These are phyloP conservation scores for Melolontha melolontha DNA, from an alignment of 2,888 invertebrate genomes.

Conservation along the genomic window DNA sequence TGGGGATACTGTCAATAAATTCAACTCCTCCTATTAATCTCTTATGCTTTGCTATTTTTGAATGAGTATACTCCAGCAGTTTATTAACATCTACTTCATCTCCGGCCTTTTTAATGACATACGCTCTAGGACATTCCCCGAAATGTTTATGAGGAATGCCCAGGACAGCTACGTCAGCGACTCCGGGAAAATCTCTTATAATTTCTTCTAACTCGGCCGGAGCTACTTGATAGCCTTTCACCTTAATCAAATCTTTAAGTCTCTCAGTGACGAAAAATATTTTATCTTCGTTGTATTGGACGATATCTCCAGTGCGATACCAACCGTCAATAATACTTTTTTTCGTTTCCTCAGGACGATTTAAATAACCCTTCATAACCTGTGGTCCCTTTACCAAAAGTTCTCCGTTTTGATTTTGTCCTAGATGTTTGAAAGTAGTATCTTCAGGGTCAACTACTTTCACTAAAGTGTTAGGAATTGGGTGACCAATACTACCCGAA, in stretches of 20 bases:
- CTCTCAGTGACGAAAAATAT: constrained; percentile 79
- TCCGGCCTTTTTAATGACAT: constrained; percentile 69
- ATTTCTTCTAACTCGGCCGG: constrained; percentile 87
- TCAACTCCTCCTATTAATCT: constrained; percentile 74
- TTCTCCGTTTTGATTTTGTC: constrained; percentile 74
- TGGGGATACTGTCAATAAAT: constrained; percentile 79
- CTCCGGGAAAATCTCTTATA: constrained; percentile 76
- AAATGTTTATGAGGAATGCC: constrained; percentile 75
- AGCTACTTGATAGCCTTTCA: constrained; percentile 79
- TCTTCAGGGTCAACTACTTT: constrained; percentile 71
- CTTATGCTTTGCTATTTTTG: constrained; percentile 81
- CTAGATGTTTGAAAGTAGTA: constrained; percentile 52
- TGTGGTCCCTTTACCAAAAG: constrained; percentile 82
- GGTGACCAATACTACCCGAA: constrained; percentile 68
- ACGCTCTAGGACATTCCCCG: constrained; percentile 82
- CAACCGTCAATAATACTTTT: constrained; percentile 79
- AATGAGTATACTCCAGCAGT: constrained; percentile 72
- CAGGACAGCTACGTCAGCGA: constrained; percentile 85
- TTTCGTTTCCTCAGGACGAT: constrained; percentile 79
- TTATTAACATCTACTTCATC: constrained; percentile 67
- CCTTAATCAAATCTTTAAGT: constrained; percentile 85
- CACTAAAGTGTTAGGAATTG: constrained; percentile 72
- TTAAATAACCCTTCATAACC: constrained; percentile 84
- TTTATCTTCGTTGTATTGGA: constrained; percentile 72
- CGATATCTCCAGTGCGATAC: constrained; percentile 77